Conservation (phyloP, 2,113 vertebrate genomes). For the Myocastor coypus region DNA sequence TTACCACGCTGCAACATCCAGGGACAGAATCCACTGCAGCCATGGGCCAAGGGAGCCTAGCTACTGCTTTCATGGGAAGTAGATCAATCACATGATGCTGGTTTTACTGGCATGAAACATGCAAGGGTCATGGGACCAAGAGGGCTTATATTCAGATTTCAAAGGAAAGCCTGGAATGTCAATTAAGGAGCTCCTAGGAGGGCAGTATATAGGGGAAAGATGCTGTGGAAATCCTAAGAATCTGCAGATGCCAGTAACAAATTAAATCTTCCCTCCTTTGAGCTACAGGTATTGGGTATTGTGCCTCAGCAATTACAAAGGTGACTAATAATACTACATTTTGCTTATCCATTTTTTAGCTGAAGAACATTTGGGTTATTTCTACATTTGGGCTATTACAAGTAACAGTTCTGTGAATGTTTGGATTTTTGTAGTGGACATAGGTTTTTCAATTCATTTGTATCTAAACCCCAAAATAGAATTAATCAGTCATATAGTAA, state of each 20-base stretch:
- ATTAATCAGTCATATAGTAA: slow-evolving; percentile 7
- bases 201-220: not conserved
- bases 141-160: not conserved
- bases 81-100: not conserved
- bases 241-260: not conserved
- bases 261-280: not conserved
- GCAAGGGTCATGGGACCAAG: not conserved
- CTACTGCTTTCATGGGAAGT: not conserved
- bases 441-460: not conserved
- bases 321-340: not conserved
- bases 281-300: not conserved
- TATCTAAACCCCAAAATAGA: not conserved
- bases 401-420: not conserved
- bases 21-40: not conserved
- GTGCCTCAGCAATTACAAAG: not conserved
- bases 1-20: not conserved
- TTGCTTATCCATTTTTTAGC: not conserved
- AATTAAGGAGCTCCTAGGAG: not conserved
- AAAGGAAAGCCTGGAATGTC: not conserved
- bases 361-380: not conserved
- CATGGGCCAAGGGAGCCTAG: not conserved
- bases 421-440: not conserved
- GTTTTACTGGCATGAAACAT: not conserved
- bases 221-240: not conserved
- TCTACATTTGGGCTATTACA: not conserved